Conservation (phyloP, 2,888 invertebrate genomes). For the Sarcophaga rosellei region DNA sequence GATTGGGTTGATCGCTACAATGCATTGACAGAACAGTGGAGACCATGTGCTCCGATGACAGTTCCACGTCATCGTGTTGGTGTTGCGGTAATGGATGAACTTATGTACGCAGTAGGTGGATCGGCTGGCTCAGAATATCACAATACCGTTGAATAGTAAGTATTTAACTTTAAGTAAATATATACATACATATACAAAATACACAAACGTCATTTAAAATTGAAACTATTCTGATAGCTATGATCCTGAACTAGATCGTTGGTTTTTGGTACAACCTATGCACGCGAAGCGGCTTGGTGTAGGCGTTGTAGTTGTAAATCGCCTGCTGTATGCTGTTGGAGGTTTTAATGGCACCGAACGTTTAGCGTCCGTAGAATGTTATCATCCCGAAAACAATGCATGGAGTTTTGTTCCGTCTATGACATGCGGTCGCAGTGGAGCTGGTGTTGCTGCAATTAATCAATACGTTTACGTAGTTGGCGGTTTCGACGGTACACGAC, state of each 20-base stretch:
- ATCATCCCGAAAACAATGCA: constrained; percentile 95
- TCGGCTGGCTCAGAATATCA: constrained; percentile 93
- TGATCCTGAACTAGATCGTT: constrained; percentile 92
- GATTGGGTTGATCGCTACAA: constrained; percentile 92
- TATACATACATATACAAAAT: not conserved
- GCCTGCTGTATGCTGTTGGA: constrained; percentile 91
- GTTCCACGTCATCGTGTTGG: constrained; percentile 93
- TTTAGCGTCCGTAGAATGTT: constrained; percentile 91
- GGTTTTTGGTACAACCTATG: constrained; percentile 90
- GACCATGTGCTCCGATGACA: constrained; percentile 93
- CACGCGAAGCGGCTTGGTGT: constrained; percentile 90
- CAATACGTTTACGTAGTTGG: constrained; percentile 96
- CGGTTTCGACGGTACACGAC: constrained; percentile 93
- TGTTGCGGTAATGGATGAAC: constrained; percentile 96
- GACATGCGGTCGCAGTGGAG: constrained; percentile 90
- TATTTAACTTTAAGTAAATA: constrained; percentile 50
- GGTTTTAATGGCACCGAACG: constrained; percentile 93
- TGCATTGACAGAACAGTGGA: constrained; percentile 92
- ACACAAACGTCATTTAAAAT: not conserved
- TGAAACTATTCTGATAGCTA: constrained; percentile 83
- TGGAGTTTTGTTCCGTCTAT: constrained; percentile 92
- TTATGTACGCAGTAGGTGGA: constrained; percentile 95
- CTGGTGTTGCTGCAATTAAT: constrained; percentile 92
- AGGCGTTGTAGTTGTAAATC: constrained; percentile 90
- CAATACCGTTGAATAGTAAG: constrained; percentile 93